phyloP scores from a whole-genome alignment of 2,797 vertebrate genomes.

The Rallus crepitans region DNA sequence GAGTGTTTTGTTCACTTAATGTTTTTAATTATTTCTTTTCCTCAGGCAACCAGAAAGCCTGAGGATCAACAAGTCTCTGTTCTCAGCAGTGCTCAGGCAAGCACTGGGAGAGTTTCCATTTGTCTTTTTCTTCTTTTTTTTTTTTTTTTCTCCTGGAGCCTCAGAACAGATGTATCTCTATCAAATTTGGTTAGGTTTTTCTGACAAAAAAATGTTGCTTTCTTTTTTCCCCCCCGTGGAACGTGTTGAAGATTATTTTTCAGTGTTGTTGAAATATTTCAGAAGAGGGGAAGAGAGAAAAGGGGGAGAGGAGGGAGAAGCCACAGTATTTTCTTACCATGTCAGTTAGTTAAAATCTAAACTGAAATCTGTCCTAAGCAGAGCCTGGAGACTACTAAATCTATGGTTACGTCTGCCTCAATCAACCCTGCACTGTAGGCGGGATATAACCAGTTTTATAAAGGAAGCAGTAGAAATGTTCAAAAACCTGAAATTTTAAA shows the following conservation, averaged over 20 bases:
- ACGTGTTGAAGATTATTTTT: constrained; percentile 40
- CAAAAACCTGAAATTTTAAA: constrained; percentile 14
- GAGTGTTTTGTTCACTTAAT: constrained; percentile 57
- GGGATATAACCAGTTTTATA: background rate
- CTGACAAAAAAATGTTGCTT: background rate
- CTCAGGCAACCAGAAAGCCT: constrained; percentile 49
- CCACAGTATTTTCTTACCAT: background rate
- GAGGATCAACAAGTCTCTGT: constrained; percentile 71
- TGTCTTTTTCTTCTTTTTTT: background rate
- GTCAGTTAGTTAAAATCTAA: constrained; percentile 41
- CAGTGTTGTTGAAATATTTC: background rate
- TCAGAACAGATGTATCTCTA: constrained; percentile 45
- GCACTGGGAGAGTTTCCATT: constrained; percentile 38
- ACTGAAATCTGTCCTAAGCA: constrained; percentile 52
- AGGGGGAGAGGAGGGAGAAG: background rate
- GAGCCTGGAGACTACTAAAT: constrained; percentile 25
- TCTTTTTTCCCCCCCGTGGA: background rate
- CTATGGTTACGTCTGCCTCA: background rate
- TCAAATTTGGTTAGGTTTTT: constrained; percentile 44
- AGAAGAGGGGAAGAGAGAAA: background rate
- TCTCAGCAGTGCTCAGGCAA: constrained; percentile 54
- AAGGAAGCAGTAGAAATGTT: constrained; percentile 14
- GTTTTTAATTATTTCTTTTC: constrained; percentile 73
- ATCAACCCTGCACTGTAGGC: background rate
- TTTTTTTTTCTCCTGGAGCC: background rate